Evolutionary conservation across 2,797 vertebrate species (phyloP), one percentile per base, ranked within the genome.

Genomic region (Chrysocyon brachyurus): DNA sequence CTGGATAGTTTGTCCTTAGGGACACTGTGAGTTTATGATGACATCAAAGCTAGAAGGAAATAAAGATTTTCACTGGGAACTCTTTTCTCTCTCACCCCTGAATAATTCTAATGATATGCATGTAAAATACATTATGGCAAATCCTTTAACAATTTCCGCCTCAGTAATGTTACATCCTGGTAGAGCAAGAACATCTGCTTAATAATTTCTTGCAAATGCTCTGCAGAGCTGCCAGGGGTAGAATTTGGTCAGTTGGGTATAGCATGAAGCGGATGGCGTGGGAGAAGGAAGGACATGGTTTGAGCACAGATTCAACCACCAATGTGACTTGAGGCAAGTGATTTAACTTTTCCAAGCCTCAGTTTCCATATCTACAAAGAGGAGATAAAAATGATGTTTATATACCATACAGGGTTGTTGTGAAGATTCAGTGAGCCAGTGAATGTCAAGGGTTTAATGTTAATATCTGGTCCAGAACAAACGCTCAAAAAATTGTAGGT

Each of bases 111-210:
- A 91, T 92, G 84, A 96, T 95, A 91, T 89, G 96, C 96, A 94
- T 98, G 97, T 96, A 97, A 98, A 98, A 98, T 97, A 95, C 98
- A 98, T 98, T 98, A 98, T 33, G 90, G 93, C 90, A 98, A 98
- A 98, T 97, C 92, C 92, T 5, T 82, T 94, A 97, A 98, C 92
- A 97, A 96, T 98, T 98, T 97, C 97, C 54, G 93, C 97, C 97
- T 94, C 91, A 66, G 97, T 97, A 97, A 95, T 97, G 96, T 94
- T 98, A 92, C 89, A 95, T 99, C 98, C 98, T 97, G 87, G 96
- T 97, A 97, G 98, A 93, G 84, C 98, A 98, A 96, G 98, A 98
- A 98, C 98, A 98, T 98, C 98, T 98, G 98, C 96, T 98, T 97
- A 98, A 97, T 97, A 98, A 98, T 98, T 98, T 97, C 95, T 89